Evolutionary conservation across 2,888 invertebrate species (phyloP), one percentile per base, ranked within the genome.

Genomic region (Malthinus flaveolus): DNA sequence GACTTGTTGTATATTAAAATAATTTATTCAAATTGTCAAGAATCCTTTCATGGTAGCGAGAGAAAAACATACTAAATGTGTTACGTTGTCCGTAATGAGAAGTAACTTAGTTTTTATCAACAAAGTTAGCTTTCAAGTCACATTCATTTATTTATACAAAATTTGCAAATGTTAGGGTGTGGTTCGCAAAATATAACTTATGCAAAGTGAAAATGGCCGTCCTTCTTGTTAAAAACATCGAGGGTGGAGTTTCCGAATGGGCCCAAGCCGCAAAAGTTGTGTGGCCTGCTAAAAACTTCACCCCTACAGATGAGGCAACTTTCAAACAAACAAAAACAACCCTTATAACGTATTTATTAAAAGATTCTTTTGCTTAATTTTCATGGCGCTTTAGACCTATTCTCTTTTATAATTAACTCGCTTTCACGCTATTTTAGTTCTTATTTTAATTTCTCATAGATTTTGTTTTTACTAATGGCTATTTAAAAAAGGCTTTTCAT

Each of bases 221-320:
- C 77, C 68, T 66, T 64, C 68, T 72, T 73, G 73, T 71, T 77
- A 76, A 76, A 78, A 78, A 78, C 75, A 75, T 23, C 73, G 76
- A 75, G 75, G 78, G 77, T 75, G 77, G 77, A 76, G 76, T 74
- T 73, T 71, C 67, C 66, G 75, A 69, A 69, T 70, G 75, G 75
- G 73, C 70, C 75, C 71, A 75, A 75, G 76, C 78, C 77, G 69
- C 78, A 78, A 77, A 78, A 78, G 77, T 78, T 78, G 76, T 77
- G 75, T 75, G 76, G 76, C 73, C 74, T 71, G 75, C 75, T 73
- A 76, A 78, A 78, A 78, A 77, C 76, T 78, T 76, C 71, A 70
- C 73, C 73, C 71, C 65, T 61, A 60, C 65, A 68, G 59, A 64
- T 63, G 61, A 62, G 61, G 61, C 54, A 64, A 64, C 56, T 62